These are phyloP conservation scores for Lytechinus pictus DNA, from an alignment of 35 echinoderm and acorn worm species.

Conservation along the genomic window DNA sequence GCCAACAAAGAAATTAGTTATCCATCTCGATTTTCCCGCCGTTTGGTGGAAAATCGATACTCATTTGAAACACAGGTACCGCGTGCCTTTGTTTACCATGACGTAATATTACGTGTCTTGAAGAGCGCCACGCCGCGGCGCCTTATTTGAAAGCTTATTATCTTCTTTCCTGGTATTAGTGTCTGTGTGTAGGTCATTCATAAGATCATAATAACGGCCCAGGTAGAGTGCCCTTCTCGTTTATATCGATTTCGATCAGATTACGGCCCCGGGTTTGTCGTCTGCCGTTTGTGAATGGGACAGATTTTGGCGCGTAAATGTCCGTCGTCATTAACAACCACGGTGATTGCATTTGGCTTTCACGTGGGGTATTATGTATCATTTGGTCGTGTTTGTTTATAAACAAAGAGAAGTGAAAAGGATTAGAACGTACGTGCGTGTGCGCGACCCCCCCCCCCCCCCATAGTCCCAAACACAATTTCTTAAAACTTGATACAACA, in stretches of 20 bases:
- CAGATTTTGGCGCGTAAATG: background rate
- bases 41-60: background rate
- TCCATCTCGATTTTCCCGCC: background rate
- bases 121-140: background rate
- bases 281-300: background rate
- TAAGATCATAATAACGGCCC: background rate
- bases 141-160: background rate
- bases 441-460: background rate
- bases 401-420: background rate
- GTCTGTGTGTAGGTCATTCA: background rate
- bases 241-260: background rate
- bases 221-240: background rate
- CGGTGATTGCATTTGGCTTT: background rate
- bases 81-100: constrained; percentile 10
- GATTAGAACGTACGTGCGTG: background rate
- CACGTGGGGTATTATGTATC: background rate
- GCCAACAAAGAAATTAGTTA: background rate
- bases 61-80: background rate
- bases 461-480: too few relatives aligned
- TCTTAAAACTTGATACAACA: too few relatives aligned
- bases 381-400: background rate
- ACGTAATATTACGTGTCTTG: background rate
- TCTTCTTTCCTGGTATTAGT: background rate
- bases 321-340: background rate
- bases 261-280: background rate